Evolutionary conservation across 2,113 vertebrate species (phyloP).

Genomic region (Suncus etruscus): DNA sequence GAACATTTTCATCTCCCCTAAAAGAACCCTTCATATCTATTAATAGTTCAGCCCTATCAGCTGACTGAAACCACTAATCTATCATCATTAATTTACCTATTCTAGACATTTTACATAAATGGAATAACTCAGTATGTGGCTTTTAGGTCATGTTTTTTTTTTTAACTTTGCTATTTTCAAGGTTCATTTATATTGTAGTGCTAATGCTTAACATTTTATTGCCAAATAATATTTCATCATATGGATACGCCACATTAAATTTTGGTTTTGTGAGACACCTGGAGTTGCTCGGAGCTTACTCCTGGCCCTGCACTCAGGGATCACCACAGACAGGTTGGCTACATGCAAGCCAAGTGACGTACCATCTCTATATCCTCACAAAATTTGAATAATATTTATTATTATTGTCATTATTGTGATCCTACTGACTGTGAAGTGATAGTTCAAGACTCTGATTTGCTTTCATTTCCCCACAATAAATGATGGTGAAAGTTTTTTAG

Average conservation of each 20-base stretch:
- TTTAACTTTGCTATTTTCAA: conserved; percentile 28
- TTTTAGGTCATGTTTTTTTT: neutral
- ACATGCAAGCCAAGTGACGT: too few relatives aligned
- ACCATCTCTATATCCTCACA: neutral
- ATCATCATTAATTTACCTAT: conserved; percentile 22
- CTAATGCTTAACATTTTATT: neutral
- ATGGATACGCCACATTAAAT: neutral
- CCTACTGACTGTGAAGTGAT: neutral
- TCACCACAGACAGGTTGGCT: too few relatives aligned
- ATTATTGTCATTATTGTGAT: neutral
- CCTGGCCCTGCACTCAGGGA: too few relatives aligned
- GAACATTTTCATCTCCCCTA: neutral
- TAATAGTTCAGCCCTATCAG: neutral
- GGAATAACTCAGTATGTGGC: neutral
- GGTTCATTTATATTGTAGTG: neutral
- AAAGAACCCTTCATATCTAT: neutral
- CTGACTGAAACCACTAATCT: neutral
- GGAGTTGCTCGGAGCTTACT: too few relatives aligned
- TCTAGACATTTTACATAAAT: conserved; percentile 43
- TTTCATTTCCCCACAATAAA: conserved; percentile 10
- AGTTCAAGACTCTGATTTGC: conserved; percentile 34
- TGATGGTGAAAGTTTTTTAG: neutral
- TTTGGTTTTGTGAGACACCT: too few relatives aligned
- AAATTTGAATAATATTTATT: neutral
- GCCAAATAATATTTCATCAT: neutral